phyloP scores from a whole-genome alignment of 2,797 vertebrate species.

The Alouatta caraya region DNA sequence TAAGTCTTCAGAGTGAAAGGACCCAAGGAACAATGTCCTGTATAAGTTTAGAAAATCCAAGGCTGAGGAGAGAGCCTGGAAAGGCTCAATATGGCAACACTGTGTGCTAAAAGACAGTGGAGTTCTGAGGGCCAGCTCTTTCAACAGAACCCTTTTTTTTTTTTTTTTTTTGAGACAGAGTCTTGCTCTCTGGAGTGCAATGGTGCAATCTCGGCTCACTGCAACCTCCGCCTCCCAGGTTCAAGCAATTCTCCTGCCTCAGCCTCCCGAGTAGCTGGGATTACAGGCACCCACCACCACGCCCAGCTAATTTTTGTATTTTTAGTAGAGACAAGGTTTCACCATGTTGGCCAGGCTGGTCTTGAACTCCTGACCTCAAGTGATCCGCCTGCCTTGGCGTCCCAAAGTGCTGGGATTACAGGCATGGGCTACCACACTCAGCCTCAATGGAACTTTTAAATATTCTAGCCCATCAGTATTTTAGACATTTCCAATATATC shows the following conservation, averaged over 20 bases:
- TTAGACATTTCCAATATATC: background rate
- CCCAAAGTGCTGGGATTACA: background rate
- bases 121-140: background rate
- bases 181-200: background rate
- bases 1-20: background rate
- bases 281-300: background rate
- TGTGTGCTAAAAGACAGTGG: background rate
- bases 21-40: background rate
- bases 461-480: background rate
- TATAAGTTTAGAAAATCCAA: background rate
- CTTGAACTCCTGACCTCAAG: background rate
- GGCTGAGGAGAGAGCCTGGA: background rate
- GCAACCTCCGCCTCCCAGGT: background rate
- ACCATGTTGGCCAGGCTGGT: background rate
- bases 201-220: background rate
- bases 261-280: background rate
- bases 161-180: background rate
- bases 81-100: background rate
- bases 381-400: no score
- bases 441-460: background rate
- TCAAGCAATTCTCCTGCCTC: no score
- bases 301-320: background rate
- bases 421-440: background rate
- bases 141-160: background rate
- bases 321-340: background rate